These are phyloP conservation scores for Dexiosoma caninum DNA, from an alignment of 2,888 invertebrate genomes.

Conservation along the genomic window DNA sequence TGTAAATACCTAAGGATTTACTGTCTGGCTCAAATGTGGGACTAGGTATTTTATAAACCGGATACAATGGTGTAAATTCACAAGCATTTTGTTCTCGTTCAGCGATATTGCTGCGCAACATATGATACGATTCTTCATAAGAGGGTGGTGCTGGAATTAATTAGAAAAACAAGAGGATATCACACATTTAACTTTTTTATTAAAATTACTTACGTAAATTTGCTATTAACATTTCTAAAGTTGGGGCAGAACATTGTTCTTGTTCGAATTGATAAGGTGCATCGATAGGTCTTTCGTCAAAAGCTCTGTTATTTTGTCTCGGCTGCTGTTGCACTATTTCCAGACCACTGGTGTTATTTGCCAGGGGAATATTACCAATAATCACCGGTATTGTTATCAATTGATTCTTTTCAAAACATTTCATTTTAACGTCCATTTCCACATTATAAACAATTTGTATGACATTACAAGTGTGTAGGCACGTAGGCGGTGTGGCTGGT, in stretches of 20 bases:
- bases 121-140: conserved; percentile 74
- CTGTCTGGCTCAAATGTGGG: conserved; percentile 53
- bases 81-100: conserved; percentile 71
- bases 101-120: conserved; percentile 70
- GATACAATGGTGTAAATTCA: conserved; percentile 75
- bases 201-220: conserved; percentile 55
- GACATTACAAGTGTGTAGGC: conserved; percentile 69
- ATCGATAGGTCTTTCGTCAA: conserved; percentile 1
- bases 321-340: conserved; percentile 62
- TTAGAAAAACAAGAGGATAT: conserved; percentile 24
- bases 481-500: conserved; percentile 76
- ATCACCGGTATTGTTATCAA: conserved; percentile 73
- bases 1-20: conserved; percentile 20
- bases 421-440: conserved; percentile 70
- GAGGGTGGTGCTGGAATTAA: conserved; percentile 70
- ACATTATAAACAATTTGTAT: conserved; percentile 75
- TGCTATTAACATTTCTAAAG: conserved; percentile 43
- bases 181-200: not conserved
- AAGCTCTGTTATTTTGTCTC: not conserved
- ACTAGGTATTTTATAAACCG: conserved; percentile 72
- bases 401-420: conserved; percentile 69
- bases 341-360: conserved; percentile 30
- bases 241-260: conserved; percentile 11
- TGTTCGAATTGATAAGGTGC: not conserved
- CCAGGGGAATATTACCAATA: conserved; percentile 75